Percentiles rank a stretch among this genome's conserved stretches.
These are phyloP conservation scores for Operophtera brumata DNA, from an alignment of 2,888 invertebrate species.

Conservation along the genomic window DNA sequence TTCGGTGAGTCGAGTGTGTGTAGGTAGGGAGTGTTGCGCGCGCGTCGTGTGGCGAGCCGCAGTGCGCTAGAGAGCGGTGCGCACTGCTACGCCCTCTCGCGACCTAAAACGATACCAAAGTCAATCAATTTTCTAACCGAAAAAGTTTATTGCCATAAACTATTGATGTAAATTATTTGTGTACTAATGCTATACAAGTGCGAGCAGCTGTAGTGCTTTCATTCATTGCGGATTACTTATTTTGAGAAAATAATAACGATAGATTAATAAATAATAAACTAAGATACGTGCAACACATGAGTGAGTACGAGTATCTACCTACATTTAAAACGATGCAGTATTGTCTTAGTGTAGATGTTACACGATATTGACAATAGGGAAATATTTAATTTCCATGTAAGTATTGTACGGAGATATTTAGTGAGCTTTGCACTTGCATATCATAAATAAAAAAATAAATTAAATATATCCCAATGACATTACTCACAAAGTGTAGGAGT, in stretches of 20 bases:
- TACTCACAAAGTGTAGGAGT: slow-evolving; percentile 42
- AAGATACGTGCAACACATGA: slow-evolving; percentile 7
- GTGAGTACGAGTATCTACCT: slow-evolving; percentile 26
- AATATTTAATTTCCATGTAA: slow-evolving; percentile 50
- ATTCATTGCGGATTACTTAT: slow-evolving; percentile 54
- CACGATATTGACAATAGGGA: slow-evolving; percentile 57
- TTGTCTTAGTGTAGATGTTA: slow-evolving; percentile 60
- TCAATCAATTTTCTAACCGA: slow-evolving; percentile 75
- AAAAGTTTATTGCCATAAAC: slow-evolving; percentile 70
- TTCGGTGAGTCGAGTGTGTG: slow-evolving; percentile 32
- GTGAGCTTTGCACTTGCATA: slow-evolving; percentile 82
- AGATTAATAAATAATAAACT: slow-evolving; percentile 51
- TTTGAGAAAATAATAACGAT: slow-evolving; percentile 43
- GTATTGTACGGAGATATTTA: slow-evolving; percentile 60
- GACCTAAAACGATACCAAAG: slow-evolving; percentile 67
- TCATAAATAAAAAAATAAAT: slow-evolving; percentile 72
- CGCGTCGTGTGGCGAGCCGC: not conserved
- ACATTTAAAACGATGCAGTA: slow-evolving; percentile 52
- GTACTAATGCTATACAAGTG: slow-evolving; percentile 76
- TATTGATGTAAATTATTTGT: slow-evolving; percentile 67
- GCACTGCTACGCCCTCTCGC: slow-evolving; percentile 10
- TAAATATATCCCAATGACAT: slow-evolving; percentile 58
- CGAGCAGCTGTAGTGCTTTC: slow-evolving; percentile 74
- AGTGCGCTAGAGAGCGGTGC: too few species aligned
- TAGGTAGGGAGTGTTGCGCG: slow-evolving; percentile 14